These are phyloP conservation scores for Gallinago jamesoni DNA, from an alignment of 2,113 vertebrate genomes.

Conservation along the genomic window DNA sequence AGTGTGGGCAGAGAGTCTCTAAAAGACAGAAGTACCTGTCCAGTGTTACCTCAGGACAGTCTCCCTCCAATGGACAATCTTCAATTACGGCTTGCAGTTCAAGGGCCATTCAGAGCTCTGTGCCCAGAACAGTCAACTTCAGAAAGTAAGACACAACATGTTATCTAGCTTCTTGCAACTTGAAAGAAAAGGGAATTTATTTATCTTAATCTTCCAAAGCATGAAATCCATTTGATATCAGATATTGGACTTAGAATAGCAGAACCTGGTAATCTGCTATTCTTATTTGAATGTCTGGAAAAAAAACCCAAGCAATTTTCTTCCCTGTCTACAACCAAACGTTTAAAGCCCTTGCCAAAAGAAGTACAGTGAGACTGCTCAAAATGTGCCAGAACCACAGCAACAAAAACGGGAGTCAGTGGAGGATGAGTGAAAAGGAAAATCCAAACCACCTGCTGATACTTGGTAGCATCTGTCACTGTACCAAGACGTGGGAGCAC, in stretches of 20 bases:
- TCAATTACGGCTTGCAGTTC: background rate
- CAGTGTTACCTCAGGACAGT: background rate
- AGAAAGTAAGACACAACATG: background rate
- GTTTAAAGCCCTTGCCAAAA: constrained; percentile 32
- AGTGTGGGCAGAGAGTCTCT: background rate
- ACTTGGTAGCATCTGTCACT: constrained; percentile 48
- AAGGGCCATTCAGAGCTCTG: background rate
- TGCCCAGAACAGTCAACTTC: background rate
- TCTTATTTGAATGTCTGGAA: background rate
- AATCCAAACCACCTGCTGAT: constrained; percentile 45
- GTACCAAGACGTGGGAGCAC: constrained; percentile 2
- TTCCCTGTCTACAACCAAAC: background rate
- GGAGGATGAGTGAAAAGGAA: constrained; percentile 20
- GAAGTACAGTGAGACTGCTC: background rate
- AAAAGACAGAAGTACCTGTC: background rate
- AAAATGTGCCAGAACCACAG: constrained; percentile 24
- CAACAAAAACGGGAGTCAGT: constrained; percentile 13
- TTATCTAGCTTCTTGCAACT: background rate
- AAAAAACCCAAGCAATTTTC: background rate
- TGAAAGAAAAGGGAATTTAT: background rate
- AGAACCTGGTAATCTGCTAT: background rate
- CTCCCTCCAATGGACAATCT: background rate
- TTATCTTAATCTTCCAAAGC: background rate
- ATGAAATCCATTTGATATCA: background rate
- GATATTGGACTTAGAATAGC: background rate